Evolutionary conservation across 2,113 vertebrate species (phyloP).

Genomic region (Saimiri boliviensis): DNA sequence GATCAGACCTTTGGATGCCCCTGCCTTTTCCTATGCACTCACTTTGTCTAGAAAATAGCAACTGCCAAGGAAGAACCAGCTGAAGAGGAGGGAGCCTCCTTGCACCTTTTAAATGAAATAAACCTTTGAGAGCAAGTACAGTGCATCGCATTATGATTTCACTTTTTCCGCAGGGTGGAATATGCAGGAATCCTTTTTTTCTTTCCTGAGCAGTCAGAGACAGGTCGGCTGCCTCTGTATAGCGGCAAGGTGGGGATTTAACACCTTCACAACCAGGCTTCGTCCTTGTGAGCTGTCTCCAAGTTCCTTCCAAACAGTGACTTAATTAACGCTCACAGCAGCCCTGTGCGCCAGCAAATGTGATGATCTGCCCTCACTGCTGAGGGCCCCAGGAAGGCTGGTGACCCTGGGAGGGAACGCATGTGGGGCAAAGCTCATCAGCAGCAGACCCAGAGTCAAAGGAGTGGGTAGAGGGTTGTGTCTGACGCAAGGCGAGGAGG

Average conservation of each 20-base stretch:
- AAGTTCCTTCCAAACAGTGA: neutral
- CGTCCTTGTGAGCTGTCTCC: neutral
- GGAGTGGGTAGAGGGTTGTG: too few species aligned
- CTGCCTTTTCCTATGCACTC: neutral
- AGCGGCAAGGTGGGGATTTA: neutral
- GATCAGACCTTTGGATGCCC: too few species aligned
- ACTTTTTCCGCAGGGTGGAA: neutral
- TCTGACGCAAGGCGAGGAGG: neutral
- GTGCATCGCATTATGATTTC: neutral
- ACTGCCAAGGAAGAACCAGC: neutral
- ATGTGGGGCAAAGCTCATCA: neutral
- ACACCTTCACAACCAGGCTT: neutral
- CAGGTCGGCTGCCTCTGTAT: neutral
- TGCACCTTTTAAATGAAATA: neutral
- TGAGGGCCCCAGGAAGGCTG: neutral
- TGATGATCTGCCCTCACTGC: neutral
- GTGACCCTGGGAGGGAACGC: neutral
- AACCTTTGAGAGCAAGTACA: neutral
- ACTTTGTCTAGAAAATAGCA: neutral
- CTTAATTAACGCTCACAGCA: conserved; percentile 32
- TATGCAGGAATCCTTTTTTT: neutral
- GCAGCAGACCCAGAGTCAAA: neutral
- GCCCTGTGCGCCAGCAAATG: neutral
- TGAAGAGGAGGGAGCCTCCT: neutral
- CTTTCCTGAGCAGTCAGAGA: neutral